phyloP scores from a whole-genome alignment of 2,888 invertebrate genomes.

The Nomada goodeniana region DNA sequence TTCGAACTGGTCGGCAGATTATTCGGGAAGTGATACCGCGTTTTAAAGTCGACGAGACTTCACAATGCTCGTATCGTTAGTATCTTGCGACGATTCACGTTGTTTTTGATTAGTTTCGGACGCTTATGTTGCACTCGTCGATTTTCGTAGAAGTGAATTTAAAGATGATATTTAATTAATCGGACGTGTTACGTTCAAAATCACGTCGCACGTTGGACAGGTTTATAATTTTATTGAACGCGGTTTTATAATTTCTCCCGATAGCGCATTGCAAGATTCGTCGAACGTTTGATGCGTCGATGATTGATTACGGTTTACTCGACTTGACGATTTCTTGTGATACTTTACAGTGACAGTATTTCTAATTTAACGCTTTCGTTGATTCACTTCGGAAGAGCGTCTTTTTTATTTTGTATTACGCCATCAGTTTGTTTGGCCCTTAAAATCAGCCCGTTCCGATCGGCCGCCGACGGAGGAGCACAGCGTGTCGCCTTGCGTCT shows the following conservation, averaged over 20 bases:
- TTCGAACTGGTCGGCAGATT: neutral
- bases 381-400: neutral
- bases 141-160: no score
- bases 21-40: neutral
- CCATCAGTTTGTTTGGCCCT: constrained; percentile 1
- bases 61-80: neutral
- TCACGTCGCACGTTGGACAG: no score
- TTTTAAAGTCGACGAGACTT: neutral
- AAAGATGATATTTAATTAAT: no score
- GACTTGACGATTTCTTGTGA: neutral
- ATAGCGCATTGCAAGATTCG: no score
- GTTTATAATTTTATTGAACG: neutral
- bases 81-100: neutral
- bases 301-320: neutral
- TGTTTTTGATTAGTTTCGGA: neutral
- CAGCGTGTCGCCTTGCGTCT: constrained; percentile 58
- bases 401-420: neutral
- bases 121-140: neutral
- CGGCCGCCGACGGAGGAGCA: constrained; percentile 67
- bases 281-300: neutral
- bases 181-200: no score
- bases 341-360: neutral
- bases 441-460: constrained; percentile 22
- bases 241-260: neutral
- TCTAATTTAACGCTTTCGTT: neutral